Evolutionary conservation across 2,888 invertebrate genomes (phyloP), one percentile per base, ranked within the genome.

Genomic region (Hydropsyche betteni): DNA sequence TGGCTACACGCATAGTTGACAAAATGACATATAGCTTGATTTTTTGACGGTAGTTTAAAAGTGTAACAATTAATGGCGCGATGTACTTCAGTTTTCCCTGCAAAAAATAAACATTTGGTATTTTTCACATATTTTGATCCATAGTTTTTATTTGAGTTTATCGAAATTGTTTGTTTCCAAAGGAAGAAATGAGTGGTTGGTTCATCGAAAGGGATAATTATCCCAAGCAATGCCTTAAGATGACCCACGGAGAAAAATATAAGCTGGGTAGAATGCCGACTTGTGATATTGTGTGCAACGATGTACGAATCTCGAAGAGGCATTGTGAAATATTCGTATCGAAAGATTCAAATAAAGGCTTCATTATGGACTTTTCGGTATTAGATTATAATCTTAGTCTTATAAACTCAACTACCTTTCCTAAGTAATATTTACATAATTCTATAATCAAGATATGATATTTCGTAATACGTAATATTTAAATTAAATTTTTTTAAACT

Each of bases 281-380:
- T 33, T 14, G 53, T 24, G 12, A 53, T 24, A 71, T 71, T 8
- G 16, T 16, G 1, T 71, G 24, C 16, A 52, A 24, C 33, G n/a
- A 53, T 33, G 6, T 12, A 5, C 7, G 10, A 8, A 14, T 71
- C 5, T 53, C 44, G 16, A 71, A 5, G 52, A n/a, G 4, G 7
- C 71, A 71, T 24, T 71, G 71, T 24, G 12, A n/a, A 24, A 8
- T 71, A 34, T 12, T 5, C 4, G 5, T 71, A 5, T 52, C 52
- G 5, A 33, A 71, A 16, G 24, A 52, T 53, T 33, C 12, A 71
- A 52, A 5, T 8, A 16, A n/a, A n/a, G 36, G 70, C 7, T 71
- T n/a, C 61, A 36, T 75, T 6, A 58, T 71, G 38, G 75, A 75
- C 44, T 58, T 75, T 36, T 69, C 69, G 69, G 69, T 69, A 69